Evolutionary conservation across 92 coral and sea anemone genomes (phyloP).

Genomic region (Actinernus sp.): DNA sequence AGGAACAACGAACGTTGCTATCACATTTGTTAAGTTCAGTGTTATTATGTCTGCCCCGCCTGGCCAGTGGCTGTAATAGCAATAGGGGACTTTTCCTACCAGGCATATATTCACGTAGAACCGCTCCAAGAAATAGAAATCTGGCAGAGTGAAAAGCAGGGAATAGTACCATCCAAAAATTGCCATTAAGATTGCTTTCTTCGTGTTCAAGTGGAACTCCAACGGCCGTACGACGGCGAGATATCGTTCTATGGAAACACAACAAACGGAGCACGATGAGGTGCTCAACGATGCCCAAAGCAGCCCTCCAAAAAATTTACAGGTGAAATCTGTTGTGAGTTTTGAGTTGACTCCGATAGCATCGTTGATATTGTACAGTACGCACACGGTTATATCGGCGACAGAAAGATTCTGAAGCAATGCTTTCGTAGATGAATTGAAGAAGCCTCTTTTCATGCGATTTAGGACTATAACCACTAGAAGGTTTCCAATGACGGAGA

Average conservation of each 20-base stretch:
- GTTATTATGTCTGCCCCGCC: slow-evolving; percentile 61
- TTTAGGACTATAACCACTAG: slow-evolving; percentile 72
- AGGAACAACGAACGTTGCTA: slow-evolving; percentile 78
- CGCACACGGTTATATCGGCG: slow-evolving; percentile 83
- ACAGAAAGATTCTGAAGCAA: slow-evolving; percentile 74
- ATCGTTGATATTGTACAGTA: slow-evolving; percentile 79
- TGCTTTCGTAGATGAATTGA: slow-evolving; percentile 64
- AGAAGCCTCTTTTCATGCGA: slow-evolving; percentile 67
- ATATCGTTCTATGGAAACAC: slow-evolving; percentile 88
- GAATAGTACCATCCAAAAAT: slow-evolving; percentile 88
- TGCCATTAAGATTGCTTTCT: slow-evolving; percentile 68
- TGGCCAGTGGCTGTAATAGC: slow-evolving; percentile 53
- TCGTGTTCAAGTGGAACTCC: slow-evolving; percentile 67
- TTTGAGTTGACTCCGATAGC: slow-evolving; percentile 55
- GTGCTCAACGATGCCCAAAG: slow-evolving; percentile 68
- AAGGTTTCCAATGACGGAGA: slow-evolving; percentile 72
- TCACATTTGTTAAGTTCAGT: slow-evolving; percentile 43
- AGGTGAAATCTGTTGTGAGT: slow-evolving; percentile 45
- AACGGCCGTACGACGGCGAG: slow-evolving; percentile 88
- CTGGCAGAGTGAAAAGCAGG: slow-evolving; percentile 68
- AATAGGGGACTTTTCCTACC: slow-evolving; percentile 51
- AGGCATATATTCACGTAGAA: slow-evolving; percentile 50
- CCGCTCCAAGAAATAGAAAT: slow-evolving; percentile 71
- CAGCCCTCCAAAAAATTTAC: slow-evolving; percentile 75
- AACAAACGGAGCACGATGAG: slow-evolving; percentile 77